These are phyloP conservation scores for Porites evermanni DNA, from an alignment of 92 coral and sea anemone species.

Conservation along the genomic window DNA sequence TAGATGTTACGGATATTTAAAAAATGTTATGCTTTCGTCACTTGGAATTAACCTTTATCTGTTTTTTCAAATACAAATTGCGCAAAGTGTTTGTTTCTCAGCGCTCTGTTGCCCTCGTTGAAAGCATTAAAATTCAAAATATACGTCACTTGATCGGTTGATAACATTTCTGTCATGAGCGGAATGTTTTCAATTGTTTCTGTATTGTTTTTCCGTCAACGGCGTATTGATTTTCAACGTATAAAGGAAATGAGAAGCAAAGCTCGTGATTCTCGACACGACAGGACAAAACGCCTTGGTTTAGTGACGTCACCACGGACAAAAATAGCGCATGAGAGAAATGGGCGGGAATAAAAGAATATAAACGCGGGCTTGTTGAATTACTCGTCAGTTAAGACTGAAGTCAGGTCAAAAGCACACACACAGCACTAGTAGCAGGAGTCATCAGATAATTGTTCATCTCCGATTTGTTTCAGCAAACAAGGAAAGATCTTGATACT, in stretches of 20 bases:
- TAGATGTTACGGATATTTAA: not conserved
- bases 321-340: conserved; percentile 23
- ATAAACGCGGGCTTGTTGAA: conserved; percentile 26
- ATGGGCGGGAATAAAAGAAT: conserved; percentile 47
- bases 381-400: conserved; percentile 6
- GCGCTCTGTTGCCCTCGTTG: not conserved
- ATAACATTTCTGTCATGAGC: conserved; percentile 45
- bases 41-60: conserved; percentile 9
- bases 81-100: conserved; percentile 10
- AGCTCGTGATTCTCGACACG: too few species aligned
- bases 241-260: not conserved
- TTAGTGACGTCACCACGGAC: conserved; percentile 37
- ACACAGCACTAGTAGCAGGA: not conserved
- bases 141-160: conserved; percentile 27
- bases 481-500: not conserved
- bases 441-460: not conserved
- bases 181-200: conserved; percentile 19
- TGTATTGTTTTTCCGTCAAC: conserved; percentile 36
- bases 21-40: not conserved
- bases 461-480: conserved; percentile 22
- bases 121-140: not conserved
- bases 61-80: conserved; percentile 5
- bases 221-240: conserved; percentile 24
- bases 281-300: conserved; percentile 18
- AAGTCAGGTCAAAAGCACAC: not conserved